Base-by-base conservation (phyloP, 2,113 vertebrate genomes). In the Nothobranchius furzeri region DNA sequence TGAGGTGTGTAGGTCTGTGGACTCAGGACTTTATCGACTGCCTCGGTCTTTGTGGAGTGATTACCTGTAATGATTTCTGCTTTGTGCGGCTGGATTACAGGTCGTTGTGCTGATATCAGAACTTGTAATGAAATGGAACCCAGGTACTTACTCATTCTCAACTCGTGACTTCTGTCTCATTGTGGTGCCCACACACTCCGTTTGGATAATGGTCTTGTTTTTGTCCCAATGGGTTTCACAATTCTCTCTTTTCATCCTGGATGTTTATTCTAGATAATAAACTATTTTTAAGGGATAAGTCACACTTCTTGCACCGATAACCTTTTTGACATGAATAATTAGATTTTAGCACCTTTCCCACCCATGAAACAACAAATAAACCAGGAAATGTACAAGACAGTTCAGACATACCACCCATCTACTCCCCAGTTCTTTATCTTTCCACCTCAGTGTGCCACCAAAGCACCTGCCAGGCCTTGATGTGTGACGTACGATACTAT, bases 121-220 rank as follows among this genome's bases (percentile, higher is more conserved):
- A 78, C 64, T 57, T 62, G 43, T 43, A 40, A 69, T 68, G 64
- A 71, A 57, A 65, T 43, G 24, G 76, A 50, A 62, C 58, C 48
- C 40, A 50, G 30, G 46, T 52, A 52, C 46, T 14, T 67, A 43
- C 45, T 74, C 40, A 3, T 48, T 15, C 17, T 49, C 3, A 60
- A 68, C 75, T 90, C 86, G 74, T 87, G 85, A 89, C 79, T 85
- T 76, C 36, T 67, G 59, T 70, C 73, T 66, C 76, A 64, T 84
- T 83, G 57, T 80, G 46, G 49, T 50, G 50, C 66, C 75, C 73
- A 73, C 61, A 45, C n/a, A 20, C 12, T 70, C 53, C 20, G 20
- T 20, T 20, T 20, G 37, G 60, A 48, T 83, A 81, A 85, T 76
- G 10, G 45, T 60, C 52, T 15, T 82, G 63, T 78, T 88, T 80